Conservation (phyloP, 2,797 vertebrate species). For the Scomberomorus guttatus region DNA sequence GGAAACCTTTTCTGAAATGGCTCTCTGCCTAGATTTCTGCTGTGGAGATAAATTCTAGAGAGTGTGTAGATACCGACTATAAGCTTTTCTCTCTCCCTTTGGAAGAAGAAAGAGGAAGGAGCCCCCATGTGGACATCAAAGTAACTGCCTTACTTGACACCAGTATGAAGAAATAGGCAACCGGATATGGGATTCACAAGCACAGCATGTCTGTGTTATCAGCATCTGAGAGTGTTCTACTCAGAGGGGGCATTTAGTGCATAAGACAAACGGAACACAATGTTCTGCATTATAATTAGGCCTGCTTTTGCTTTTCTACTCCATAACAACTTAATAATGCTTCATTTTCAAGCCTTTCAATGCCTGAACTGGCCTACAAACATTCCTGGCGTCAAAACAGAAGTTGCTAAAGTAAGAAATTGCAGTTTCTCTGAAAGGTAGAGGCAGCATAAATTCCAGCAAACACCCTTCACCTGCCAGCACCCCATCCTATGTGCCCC, state of each 20-base stretch:
- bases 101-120: constrained; percentile 50
- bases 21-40: constrained; percentile 15
- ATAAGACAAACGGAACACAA: constrained; percentile 48
- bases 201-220: constrained; percentile 49
- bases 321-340: constrained; percentile 17
- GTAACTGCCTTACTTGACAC: constrained; percentile 59
- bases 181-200: constrained; percentile 45
- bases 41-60: constrained; percentile 27
- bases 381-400: constrained; percentile 16
- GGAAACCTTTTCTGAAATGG: constrained; percentile 35
- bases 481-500: constrained; percentile 22
- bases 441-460: constrained; percentile 9
- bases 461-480: constrained; percentile 39
- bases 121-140: constrained; percentile 75
- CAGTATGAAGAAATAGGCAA: constrained; percentile 47
- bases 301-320: constrained; percentile 3
- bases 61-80: constrained; percentile 31
- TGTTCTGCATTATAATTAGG: constrained; percentile 38
- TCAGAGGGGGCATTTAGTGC: constrained; percentile 39
- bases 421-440: constrained; percentile 15
- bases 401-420: neutral
- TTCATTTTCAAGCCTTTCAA: neutral
- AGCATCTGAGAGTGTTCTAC: constrained; percentile 38
- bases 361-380: constrained; percentile 1
- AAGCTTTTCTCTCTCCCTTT: constrained; percentile 13